Evolutionary conservation across 2,797 vertebrate genomes (phyloP).

Genomic region (Brachyalestes nurse): DNA sequence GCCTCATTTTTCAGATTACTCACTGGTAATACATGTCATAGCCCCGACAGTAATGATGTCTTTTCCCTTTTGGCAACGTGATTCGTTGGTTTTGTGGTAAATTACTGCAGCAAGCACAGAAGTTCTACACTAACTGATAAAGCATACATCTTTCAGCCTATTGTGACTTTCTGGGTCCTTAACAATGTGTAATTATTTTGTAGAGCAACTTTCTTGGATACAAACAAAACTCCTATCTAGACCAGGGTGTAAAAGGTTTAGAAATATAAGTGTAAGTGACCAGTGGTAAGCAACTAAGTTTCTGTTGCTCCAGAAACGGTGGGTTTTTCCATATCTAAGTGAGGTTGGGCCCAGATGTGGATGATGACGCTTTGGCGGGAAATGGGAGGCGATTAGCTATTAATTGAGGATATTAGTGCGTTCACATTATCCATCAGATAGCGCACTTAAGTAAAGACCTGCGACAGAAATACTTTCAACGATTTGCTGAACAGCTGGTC

Average conservation of each 20-base stretch:
- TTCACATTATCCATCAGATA: slow-evolving; percentile 57
- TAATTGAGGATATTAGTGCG: slow-evolving; percentile 55
- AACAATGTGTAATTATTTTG: too few relatives aligned
- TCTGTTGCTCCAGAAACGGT: not conserved
- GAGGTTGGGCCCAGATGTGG: slow-evolving; percentile 20
- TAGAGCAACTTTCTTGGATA: not conserved
- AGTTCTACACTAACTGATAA: not conserved
- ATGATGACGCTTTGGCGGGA: slow-evolving; percentile 36
- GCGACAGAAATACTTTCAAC: slow-evolving; percentile 60
- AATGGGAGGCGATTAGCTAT: slow-evolving; percentile 58
- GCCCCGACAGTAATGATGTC: slow-evolving; percentile 23
- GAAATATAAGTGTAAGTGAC: not conserved
- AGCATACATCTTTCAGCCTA: not conserved
- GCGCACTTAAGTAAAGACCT: slow-evolving; percentile 59
- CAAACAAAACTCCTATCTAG: not conserved
- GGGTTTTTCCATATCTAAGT: not conserved
- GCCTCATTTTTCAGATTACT: slow-evolving; percentile 17
- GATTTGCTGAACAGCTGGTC: slow-evolving; percentile 74
- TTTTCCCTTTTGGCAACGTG: slow-evolving; percentile 35
- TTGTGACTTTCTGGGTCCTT: not conserved
- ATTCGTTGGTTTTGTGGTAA: slow-evolving; percentile 19
- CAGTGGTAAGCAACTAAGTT: not conserved
- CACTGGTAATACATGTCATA: not conserved
- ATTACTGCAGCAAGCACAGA: slow-evolving; percentile 3
- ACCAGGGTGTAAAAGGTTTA: not conserved